phyloP scores from a whole-genome alignment of 2,888 invertebrate species.

The Zygothrica quintamaculata region DNA sequence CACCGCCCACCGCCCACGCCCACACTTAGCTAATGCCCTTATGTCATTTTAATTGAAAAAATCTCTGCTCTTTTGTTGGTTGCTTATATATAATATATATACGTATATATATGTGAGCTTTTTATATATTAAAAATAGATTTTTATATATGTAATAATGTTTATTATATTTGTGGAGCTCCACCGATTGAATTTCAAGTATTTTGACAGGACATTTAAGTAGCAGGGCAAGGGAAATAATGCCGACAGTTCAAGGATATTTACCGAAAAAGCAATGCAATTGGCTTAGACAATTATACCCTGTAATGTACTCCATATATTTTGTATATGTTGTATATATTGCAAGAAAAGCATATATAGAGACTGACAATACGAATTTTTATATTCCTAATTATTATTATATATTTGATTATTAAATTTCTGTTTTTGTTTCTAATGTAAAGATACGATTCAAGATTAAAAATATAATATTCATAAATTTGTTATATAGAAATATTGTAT shows the following conservation, averaged over 20 bases:
- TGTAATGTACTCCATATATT: too few species aligned
- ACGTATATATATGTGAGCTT: constrained; percentile 10
- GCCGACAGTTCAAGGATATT: not conserved
- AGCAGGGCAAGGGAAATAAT: not conserved
- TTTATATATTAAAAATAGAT: constrained; percentile 17
- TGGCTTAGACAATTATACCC: too few species aligned
- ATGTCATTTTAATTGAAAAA: constrained; percentile 54
- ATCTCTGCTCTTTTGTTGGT: constrained; percentile 42
- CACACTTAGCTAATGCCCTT: constrained; percentile 24
- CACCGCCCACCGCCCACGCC: constrained; percentile 21
- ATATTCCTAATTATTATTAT: too few species aligned
- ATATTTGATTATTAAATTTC: too few species aligned
- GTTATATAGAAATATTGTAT: too few species aligned
- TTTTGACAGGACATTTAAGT: constrained; percentile 2
- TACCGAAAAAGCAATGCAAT: not conserved
- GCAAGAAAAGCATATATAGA: too few species aligned
- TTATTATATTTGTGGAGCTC: constrained; percentile 12
- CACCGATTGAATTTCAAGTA: constrained; percentile 31
- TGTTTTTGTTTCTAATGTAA: too few species aligned
- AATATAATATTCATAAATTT: too few species aligned
- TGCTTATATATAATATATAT: constrained; percentile 9
- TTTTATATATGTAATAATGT: constrained; percentile 53
- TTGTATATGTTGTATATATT: too few species aligned
- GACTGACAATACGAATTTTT: too few species aligned
- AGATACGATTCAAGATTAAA: too few species aligned